A percentile compares a stretch with the other conserved stretches of the same genome.
Evolutionary conservation across 2,888 invertebrate genomes (phyloP).

Genomic region (Parascotia fuliginaria): DNA sequence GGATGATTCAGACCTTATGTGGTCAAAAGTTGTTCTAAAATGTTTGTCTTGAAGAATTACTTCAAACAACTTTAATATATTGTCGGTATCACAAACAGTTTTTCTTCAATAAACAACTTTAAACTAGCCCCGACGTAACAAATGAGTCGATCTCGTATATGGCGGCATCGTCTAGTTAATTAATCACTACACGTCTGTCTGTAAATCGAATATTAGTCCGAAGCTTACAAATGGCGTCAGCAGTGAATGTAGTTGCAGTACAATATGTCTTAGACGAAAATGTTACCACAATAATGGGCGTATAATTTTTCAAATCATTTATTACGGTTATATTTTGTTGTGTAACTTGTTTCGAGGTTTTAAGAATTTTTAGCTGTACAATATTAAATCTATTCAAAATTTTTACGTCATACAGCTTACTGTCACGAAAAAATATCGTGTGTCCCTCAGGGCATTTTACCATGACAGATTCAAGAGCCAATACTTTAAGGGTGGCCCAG

Average conservation of each 20-base stretch:
- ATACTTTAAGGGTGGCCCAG: background rate
- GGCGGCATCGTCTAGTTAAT: constrained; percentile 36
- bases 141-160: constrained; percentile 35
- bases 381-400: background rate
- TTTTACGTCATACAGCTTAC: background rate
- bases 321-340: constrained; percentile 38
- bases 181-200: constrained; percentile 34
- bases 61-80: too few relatives aligned
- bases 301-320: constrained; percentile 43
- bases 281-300: constrained; percentile 33
- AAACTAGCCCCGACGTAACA: constrained; percentile 17
- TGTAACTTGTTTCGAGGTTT: constrained; percentile 24
- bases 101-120: background rate
- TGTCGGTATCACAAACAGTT: too few relatives aligned
- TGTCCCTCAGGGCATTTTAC: background rate
- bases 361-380: constrained; percentile 2
- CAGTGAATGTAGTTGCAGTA: constrained; percentile 24
- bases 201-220: constrained; percentile 41
- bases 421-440: background rate
- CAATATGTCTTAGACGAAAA: constrained; percentile 42
- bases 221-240: constrained; percentile 36
- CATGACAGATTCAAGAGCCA: constrained; percentile 1
- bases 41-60: background rate
- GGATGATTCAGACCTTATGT: constrained; percentile 15
- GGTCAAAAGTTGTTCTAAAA: background rate